Percentiles rank a stretch among this genome's conserved stretches.
Conservation (phyloP, 2,113 vertebrate species). For the Chlorocebus sabaeus region DNA sequence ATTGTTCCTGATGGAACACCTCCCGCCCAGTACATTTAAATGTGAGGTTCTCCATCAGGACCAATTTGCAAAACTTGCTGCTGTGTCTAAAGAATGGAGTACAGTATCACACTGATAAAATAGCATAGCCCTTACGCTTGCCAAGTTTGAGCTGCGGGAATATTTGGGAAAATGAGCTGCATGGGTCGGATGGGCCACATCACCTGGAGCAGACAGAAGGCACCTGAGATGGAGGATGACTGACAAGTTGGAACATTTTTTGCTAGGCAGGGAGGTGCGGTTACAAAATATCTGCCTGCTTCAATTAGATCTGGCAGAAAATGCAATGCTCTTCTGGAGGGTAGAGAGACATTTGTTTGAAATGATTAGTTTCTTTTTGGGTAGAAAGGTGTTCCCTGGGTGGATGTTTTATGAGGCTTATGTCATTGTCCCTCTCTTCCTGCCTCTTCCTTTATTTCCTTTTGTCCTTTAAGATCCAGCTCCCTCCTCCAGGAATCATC, state of each 20-base stretch:
- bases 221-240: background rate
- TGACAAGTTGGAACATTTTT: background rate
- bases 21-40: background rate
- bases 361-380: background rate
- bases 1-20: background rate
- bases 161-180: background rate
- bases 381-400: no score
- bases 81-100: background rate
- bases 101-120: background rate
- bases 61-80: background rate
- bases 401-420: background rate
- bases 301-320: background rate
- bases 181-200: fast-evolving
- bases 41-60: background rate
- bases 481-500: background rate
- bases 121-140: background rate
- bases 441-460: background rate
- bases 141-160: background rate
- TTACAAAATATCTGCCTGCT: background rate
- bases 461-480: background rate
- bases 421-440: background rate
- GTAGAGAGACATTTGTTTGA: background rate
- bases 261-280: background rate
- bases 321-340: background rate
- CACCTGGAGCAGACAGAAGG: background rate